phyloP scores from a whole-genome alignment of 2,888 invertebrate genomes.

The Mesorhabditis belari region DNA sequence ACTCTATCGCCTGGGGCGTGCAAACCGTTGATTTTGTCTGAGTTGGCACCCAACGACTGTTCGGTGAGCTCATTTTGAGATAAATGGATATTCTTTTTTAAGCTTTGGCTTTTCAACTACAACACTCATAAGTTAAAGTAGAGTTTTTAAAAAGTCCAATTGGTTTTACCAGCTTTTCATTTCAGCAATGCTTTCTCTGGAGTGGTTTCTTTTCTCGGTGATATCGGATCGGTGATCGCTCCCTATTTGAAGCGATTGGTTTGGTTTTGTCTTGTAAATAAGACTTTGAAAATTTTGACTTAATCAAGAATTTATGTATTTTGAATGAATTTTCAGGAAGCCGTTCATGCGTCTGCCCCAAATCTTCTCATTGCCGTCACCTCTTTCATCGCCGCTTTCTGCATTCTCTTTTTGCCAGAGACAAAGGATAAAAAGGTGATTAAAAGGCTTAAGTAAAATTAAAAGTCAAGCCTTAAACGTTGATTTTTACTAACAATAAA shows the following conservation, averaged over 20 bases:
- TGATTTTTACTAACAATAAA: background rate
- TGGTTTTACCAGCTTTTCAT: slow-evolving; percentile 19
- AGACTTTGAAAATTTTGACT: background rate
- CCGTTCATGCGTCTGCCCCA: slow-evolving; percentile 34
- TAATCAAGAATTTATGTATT: background rate
- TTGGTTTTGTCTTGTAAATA: slow-evolving; percentile 3
- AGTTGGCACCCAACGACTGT: slow-evolving; percentile 21
- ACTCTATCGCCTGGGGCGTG: slow-evolving; percentile 44
- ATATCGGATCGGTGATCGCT: slow-evolving; percentile 44
- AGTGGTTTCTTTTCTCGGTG: slow-evolving; percentile 41
- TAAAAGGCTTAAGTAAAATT: slow-evolving; percentile 2
- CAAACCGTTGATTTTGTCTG: slow-evolving; percentile 39
- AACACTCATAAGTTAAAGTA: slow-evolving; percentile 5
- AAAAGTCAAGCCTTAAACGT: background rate
- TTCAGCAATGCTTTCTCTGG: slow-evolving; percentile 47
- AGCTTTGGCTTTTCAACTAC: slow-evolving; percentile 8
- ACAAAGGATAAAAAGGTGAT: slow-evolving; percentile 35
- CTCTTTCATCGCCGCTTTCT: slow-evolving; percentile 34
- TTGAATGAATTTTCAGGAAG: slow-evolving; percentile 14
- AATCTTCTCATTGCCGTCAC: slow-evolving; percentile 28
- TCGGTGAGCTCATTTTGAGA: background rate
- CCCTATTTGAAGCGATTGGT: slow-evolving; percentile 46
- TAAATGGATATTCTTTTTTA: slow-evolving; percentile 5
- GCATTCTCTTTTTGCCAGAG: slow-evolving; percentile 38
- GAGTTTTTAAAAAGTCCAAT: background rate